Evolutionary conservation across 2,797 vertebrate genomes (phyloP).

Genomic region (Poeciliopsis presidionis): DNA sequence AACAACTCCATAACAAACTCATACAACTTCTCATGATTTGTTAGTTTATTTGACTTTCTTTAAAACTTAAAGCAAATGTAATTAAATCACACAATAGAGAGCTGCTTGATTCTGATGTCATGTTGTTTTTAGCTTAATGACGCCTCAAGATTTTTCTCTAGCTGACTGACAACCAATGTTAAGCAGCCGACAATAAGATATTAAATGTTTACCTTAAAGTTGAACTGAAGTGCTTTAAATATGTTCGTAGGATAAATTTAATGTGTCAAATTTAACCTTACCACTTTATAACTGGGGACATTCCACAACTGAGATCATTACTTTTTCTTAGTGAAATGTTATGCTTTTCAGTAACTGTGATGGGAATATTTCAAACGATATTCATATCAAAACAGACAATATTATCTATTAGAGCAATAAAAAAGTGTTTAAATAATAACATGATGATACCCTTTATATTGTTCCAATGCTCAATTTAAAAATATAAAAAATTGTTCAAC

Average conservation of each 20-base stretch:
- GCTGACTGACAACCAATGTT: neutral
- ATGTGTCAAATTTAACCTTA: neutral
- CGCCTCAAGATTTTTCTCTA: neutral
- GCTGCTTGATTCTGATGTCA: neutral
- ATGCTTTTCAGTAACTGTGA: neutral
- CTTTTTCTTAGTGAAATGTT: neutral
- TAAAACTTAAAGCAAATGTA: neutral
- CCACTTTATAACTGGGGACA: neutral
- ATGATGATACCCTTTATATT: neutral
- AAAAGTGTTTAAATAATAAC: neutral
- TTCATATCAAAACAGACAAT: neutral
- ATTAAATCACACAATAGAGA: neutral
- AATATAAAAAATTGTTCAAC: neutral
- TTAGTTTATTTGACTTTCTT: neutral
- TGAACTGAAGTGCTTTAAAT: neutral
- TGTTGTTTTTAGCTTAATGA: neutral
- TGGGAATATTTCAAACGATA: neutral
- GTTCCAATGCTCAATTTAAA: neutral
- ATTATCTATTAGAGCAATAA: neutral
- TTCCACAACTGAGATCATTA: neutral
- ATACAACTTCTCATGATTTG: neutral
- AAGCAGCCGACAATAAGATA: neutral
- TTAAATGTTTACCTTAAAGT: neutral
- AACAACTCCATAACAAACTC: conserved; percentile 4
- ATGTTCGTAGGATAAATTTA: neutral